phyloP scores from a whole-genome alignment of 2,113 vertebrate species.

The Colistium nudipinnis region DNA sequence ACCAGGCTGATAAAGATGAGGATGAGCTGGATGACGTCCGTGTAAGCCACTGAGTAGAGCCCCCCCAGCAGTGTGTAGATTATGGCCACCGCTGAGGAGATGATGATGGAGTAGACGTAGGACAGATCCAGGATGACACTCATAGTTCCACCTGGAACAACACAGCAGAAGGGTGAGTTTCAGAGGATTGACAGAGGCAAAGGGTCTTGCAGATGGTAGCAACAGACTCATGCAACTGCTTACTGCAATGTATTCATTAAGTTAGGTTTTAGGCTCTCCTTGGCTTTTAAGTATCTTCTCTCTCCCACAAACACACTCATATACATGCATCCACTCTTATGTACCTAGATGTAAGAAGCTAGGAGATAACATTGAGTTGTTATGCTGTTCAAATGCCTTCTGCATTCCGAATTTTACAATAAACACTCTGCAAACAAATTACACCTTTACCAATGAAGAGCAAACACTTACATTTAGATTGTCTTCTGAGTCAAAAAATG shows the following conservation, averaged over 20 bases:
- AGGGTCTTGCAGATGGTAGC: neutral
- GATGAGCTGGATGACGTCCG: constrained; percentile 85
- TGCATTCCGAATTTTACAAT: constrained; percentile 18
- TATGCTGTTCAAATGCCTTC: constrained; percentile 15
- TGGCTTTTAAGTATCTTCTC: constrained; percentile 10
- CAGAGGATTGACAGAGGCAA: neutral
- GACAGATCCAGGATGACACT: constrained; percentile 83
- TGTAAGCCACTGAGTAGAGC: constrained; percentile 88
- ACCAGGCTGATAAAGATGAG: constrained; percentile 86
- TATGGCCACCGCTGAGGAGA: constrained; percentile 83
- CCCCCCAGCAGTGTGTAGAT: constrained; percentile 87
- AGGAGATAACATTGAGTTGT: constrained; percentile 17
- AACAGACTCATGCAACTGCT: constrained; percentile 57
- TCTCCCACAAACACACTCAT: constrained; percentile 42
- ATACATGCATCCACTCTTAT: constrained; percentile 46
- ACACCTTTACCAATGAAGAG: constrained; percentile 9
- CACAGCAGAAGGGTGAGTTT: constrained; percentile 37
- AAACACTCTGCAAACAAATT: constrained; percentile 3
- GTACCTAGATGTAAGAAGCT: constrained; percentile 15
- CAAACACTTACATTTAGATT: constrained; percentile 16
- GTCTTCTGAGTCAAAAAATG: constrained; percentile 9
- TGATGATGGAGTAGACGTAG: constrained; percentile 79
- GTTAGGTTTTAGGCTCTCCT: constrained; percentile 37
- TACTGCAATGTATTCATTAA: constrained; percentile 8
- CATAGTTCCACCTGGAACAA: constrained; percentile 84